Conservation (phyloP, 2,888 invertebrate genomes). For the Brachyptera putata region DNA sequence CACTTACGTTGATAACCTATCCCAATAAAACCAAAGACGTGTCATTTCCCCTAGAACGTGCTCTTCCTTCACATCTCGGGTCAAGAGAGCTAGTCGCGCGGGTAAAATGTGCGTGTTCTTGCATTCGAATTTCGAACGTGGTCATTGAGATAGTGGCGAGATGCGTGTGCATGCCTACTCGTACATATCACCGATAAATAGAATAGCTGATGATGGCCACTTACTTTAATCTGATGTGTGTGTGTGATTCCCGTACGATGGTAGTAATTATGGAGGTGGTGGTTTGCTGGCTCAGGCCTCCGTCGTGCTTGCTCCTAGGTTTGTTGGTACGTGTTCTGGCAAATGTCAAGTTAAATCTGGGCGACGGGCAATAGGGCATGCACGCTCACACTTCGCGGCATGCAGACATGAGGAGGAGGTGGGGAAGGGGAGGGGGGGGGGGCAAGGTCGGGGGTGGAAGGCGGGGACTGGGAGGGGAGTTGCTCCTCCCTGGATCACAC, state of each 20-base stretch:
- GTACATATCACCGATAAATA: not conserved
- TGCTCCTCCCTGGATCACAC: conserved; percentile 11
- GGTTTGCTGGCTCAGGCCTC: not conserved
- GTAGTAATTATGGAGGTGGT: not conserved
- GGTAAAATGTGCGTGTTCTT: conserved; percentile 1
- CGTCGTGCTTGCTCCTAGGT: too few species aligned
- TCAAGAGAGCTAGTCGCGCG: conserved; percentile 11
- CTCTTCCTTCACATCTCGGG: conserved; percentile 1
- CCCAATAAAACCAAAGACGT: conserved; percentile 9
- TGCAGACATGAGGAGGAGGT: not conserved
- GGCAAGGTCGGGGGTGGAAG: not conserved
- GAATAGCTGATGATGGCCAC: not conserved
- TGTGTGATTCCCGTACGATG: too few species aligned
- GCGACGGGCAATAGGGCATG: conserved; percentile 14
- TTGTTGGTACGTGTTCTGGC: conserved; percentile 4
- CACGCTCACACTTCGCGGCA: not conserved
- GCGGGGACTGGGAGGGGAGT: not conserved
- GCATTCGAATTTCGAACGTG: too few species aligned
- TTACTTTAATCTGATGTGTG: conserved; percentile 16
- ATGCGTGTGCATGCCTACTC: not conserved
- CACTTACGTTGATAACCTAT: conserved; percentile 7
- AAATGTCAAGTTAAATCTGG: conserved; percentile 23
- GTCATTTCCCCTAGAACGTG: conserved; percentile 7
- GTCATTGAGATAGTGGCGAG: not conserved
- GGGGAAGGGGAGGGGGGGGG: not conserved